These are phyloP conservation scores for Venturia canescens DNA, from an alignment of 1,140 invertebrate genomes.

Conservation along the genomic window DNA sequence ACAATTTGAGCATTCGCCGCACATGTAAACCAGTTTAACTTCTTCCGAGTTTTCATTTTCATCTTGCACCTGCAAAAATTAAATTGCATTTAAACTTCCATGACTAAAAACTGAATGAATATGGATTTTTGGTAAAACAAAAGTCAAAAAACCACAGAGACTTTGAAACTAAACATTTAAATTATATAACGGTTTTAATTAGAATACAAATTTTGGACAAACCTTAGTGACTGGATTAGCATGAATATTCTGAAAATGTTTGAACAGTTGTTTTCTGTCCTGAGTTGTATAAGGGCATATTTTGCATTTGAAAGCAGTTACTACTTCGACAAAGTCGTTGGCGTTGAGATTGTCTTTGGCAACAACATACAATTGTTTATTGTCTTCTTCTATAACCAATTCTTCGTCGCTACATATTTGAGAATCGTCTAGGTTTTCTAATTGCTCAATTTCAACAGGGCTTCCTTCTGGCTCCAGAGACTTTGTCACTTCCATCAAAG, in stretches of 20 bases:
- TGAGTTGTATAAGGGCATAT: constrained; percentile 71
- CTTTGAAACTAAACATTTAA: too few species aligned
- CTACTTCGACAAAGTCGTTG: constrained; percentile 70
- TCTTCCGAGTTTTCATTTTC: constrained; percentile 59
- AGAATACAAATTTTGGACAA: constrained; percentile 24
- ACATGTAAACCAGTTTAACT: constrained; percentile 73
- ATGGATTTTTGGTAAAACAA: constrained; percentile 8
- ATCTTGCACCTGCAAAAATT: constrained; percentile 53
- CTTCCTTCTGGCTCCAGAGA: constrained; percentile 44
- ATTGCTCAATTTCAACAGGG: constrained; percentile 36
- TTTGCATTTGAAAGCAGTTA: constrained; percentile 72
- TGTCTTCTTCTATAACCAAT: constrained; percentile 50
- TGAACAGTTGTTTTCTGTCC: constrained; percentile 64
- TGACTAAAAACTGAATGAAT: too few species aligned
- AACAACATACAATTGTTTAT: constrained; percentile 53
- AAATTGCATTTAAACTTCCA: background rate
- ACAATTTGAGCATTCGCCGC: constrained; percentile 75
- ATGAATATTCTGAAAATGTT: constrained; percentile 69
- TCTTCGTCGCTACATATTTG: constrained; percentile 45
- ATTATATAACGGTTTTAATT: too few species aligned
- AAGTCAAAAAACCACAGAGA: background rate
- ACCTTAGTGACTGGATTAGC: constrained; percentile 59
- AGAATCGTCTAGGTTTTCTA: constrained; percentile 5
- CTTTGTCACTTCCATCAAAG: constrained; percentile 50
- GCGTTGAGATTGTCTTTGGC: constrained; percentile 62